Evolutionary conservation across 2,113 vertebrate genomes (phyloP), one percentile per base, ranked within the genome.

Genomic region (Myiagra hebetior): DNA sequence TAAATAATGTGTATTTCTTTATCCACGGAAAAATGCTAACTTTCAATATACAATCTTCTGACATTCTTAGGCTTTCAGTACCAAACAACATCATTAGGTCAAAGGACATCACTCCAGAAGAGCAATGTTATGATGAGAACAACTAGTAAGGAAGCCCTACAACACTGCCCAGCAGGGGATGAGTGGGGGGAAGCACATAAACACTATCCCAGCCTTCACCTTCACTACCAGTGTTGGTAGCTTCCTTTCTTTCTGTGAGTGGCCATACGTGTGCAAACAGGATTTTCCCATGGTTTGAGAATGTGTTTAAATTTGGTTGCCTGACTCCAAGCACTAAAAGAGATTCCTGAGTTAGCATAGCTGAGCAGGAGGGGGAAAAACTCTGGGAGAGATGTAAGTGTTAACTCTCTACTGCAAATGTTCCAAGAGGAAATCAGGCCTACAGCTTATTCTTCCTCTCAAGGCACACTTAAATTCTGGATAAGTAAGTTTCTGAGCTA

Each of bases 401-500:
- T 28, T 87, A 64, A 68, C 33, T 37, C 37, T 60, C 49, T 60
- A 44, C 3, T 72, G 30, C 10, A 65, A 91, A 67, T 70, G 74
- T 47, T 70, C 46, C 65, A 78, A 56, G 87, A 91, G 42, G n/a
- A 94, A 85, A 73, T 13, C 12, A 47, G 60, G 26, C 18, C 20
- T 91, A 33, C 44, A 65, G 37, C 18, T 81, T 52, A 35, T 37
- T 84, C 42, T 63, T 74, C 26, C 59, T 70, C 52, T 65, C 49
- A 89, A 85, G 53, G 74, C 59, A 73, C 53, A 47, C 27, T 63
- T 76, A 80, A 73, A 23, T 68, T 72, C 85, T 91, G 81, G 57
- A 85, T 59, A 95, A 94, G 26, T 63, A 87, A 39, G 37, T 79
- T 88, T 85, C 63, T 85, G 59, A 93, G 68, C 47, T 90, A 93